These are phyloP conservation scores for Brachionus plicatilis DNA, from an alignment of 1,140 invertebrate species.

Conservation along the genomic window DNA sequence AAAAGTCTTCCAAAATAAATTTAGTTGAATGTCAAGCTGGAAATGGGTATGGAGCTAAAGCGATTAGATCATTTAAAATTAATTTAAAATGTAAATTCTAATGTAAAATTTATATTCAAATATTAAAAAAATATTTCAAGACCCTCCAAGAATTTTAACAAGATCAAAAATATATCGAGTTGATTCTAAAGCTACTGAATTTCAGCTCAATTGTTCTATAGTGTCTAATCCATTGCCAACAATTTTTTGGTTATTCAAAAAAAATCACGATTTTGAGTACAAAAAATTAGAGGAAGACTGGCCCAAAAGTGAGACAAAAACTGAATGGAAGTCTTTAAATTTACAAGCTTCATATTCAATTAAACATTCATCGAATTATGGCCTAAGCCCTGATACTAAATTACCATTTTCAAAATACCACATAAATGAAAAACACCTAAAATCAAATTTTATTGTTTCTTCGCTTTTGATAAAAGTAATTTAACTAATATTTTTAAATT, in stretches of 20 bases:
- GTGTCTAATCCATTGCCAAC: background rate
- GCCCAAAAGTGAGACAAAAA: background rate
- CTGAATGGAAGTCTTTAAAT: constrained; percentile 5
- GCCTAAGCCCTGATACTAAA: background rate
- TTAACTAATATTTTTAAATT: background rate
- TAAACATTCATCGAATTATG: background rate
- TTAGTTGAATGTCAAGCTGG: constrained; percentile 11
- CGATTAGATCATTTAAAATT: constrained; percentile 24
- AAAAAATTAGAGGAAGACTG: background rate
- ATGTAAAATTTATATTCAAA: background rate
- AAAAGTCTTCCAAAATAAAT: background rate
- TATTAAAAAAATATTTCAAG: background rate
- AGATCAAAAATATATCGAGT: background rate
- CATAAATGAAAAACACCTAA: background rate
- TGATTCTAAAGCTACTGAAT: background rate
- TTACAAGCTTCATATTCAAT: background rate
- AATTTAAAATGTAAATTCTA: constrained; percentile 7
- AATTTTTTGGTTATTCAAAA: background rate
- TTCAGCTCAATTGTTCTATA: constrained; percentile 13
- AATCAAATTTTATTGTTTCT: background rate
- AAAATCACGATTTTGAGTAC: background rate
- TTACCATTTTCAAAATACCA: background rate
- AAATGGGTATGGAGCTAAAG: constrained; percentile 26
- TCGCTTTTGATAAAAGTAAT: background rate
- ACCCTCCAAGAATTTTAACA: background rate